Conservation (phyloP, 2,797 vertebrate species). For the Gymnoscopelus microlampas region DNA sequence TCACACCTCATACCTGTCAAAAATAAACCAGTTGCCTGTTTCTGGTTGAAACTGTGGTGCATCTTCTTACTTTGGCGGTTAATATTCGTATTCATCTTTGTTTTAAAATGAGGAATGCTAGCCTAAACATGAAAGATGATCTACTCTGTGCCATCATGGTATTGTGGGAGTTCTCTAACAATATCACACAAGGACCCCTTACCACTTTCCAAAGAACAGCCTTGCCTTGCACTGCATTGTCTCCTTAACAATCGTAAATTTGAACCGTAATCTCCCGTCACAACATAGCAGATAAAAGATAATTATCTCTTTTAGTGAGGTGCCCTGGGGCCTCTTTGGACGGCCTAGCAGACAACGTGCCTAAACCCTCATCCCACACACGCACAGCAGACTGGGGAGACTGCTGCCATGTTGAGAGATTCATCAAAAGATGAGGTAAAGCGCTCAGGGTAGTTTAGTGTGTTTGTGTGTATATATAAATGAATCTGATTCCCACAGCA, state of each 20-base stretch:
- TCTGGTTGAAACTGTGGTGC: background rate
- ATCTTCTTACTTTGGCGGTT: slow-evolving; percentile 15
- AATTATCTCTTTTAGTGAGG: slow-evolving; percentile 83
- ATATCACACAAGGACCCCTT: slow-evolving; percentile 66
- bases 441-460: slow-evolving; percentile 15
- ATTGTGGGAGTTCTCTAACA: slow-evolving; percentile 74
- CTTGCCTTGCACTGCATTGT: slow-evolving; percentile 72
- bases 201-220: slow-evolving; percentile 72
- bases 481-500: background rate
- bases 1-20: slow-evolving; percentile 7
- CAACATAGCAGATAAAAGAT: slow-evolving; percentile 86
- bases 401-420: slow-evolving; percentile 32
- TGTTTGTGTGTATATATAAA: slow-evolving; percentile 13
- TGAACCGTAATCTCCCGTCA: slow-evolving; percentile 86
- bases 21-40: background rate
- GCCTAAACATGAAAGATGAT: slow-evolving; percentile 64
- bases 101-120: slow-evolving; percentile 53
- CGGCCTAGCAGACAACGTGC: slow-evolving; percentile 73
- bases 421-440: slow-evolving; percentile 34
- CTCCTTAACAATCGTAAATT: slow-evolving; percentile 85
- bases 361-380: slow-evolving; percentile 69
- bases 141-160: slow-evolving; percentile 44
- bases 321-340: slow-evolving; percentile 79
- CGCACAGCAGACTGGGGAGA: slow-evolving; percentile 49
- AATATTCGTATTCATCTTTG: slow-evolving; percentile 14